Base-by-base conservation (phyloP, 2,888 invertebrate genomes). In the Diachrysia chrysitis region DNA sequence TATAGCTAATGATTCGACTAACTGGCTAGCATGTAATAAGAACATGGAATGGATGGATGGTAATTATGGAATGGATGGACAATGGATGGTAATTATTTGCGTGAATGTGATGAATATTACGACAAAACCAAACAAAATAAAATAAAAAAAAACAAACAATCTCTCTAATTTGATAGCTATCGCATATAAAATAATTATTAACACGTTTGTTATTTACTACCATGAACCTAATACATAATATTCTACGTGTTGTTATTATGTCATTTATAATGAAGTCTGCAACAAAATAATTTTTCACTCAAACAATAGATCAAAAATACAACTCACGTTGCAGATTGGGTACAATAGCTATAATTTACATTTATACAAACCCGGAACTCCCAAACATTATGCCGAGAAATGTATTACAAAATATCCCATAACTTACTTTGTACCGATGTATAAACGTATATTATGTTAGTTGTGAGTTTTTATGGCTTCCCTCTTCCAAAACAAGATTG, bases 321-420 rank as follows among this genome's bases (percentile, higher is more conserved):
- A 17, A 17, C 12, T 12, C 10, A 21, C 19, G 21, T 19, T 21
- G 3, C 48, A 21, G 14, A 51, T 10, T 19, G 17, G n/a, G n/a
- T 16, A 12, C 48, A 51, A 19, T 48, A 46, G n/a, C n/a, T 9
- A 53, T 16, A 10, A 53, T 53, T 53, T 23, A 51, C 14, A 12
- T 17, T 29, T 16, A 63, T 21, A 62, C 17, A 42, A 54, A 46
- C 16, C 63, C 17, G 58, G 60, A 68, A 60, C 60, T 56, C 70
- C 9, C 60, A 75, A n/a, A 17, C n/a, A 42, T 35, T 61, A 55
- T 64, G 66, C 68, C 71, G 69, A 73, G 60, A 62, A 58, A 63
- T 53, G 32, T 54, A 55, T 81, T 71, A 81, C 61, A 70, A 73
- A 78, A 81, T 70, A 71, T 67, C 61, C 73, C 73, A 62, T 81